Percentiles rank a stretch among this genome's conserved stretches.
Conservation (phyloP, 2,113 vertebrate species). For the Eclectus roratus region DNA sequence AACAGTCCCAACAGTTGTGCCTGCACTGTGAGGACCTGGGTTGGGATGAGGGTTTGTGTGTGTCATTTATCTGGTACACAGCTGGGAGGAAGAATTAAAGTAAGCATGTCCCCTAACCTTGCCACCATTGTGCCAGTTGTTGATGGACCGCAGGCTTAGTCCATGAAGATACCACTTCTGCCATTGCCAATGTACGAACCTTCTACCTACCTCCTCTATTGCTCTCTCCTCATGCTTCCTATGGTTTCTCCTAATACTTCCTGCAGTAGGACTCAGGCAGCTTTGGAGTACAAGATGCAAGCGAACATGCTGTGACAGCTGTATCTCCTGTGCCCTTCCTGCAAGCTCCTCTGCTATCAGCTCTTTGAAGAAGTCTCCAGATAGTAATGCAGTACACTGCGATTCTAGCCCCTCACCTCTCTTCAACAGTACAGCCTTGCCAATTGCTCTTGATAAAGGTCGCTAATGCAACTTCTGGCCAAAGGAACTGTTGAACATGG, state of each 20-base stretch:
- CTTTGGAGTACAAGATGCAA: background rate
- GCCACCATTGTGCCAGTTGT: background rate
- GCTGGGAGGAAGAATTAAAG: background rate
- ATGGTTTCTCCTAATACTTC: background rate
- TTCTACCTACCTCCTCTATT: background rate
- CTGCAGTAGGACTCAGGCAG: background rate
- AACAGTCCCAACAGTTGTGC: background rate
- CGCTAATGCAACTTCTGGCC: background rate
- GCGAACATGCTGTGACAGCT: background rate
- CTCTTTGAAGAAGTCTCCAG: background rate
- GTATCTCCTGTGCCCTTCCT: background rate
- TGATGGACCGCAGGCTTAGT: background rate
- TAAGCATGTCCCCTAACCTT: background rate
- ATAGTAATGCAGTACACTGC: background rate
- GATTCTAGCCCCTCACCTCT: background rate
- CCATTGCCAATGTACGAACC: background rate
- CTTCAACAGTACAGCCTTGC: background rate
- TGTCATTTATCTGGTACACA: background rate
- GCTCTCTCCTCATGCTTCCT: background rate
- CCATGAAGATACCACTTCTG: background rate
- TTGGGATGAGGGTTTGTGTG: accelerated
- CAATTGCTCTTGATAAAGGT: background rate
- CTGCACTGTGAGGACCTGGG: background rate
- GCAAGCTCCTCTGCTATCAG: background rate
- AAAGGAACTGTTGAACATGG: background rate